These are phyloP conservation scores for Eubasilissa regina DNA, from an alignment of 1,140 invertebrate genomes.

Conservation along the genomic window DNA sequence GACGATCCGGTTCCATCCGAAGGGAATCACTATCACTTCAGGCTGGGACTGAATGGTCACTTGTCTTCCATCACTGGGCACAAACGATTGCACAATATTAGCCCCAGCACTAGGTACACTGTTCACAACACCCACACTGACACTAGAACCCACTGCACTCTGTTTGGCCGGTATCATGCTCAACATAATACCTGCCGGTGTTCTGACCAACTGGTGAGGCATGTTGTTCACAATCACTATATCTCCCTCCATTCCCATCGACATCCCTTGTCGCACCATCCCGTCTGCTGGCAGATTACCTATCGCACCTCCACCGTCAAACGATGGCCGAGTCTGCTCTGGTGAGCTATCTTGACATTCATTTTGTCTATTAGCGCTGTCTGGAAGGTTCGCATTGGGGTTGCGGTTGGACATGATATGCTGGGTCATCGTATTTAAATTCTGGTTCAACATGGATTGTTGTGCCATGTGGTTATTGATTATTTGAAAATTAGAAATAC, in stretches of 20 bases:
- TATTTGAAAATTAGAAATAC: slow-evolving; percentile 69
- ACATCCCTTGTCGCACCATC: slow-evolving; percentile 42
- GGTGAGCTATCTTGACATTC: neutral
- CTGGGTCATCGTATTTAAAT: slow-evolving; percentile 71
- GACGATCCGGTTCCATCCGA: slow-evolving; percentile 70
- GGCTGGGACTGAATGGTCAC: slow-evolving; percentile 44
- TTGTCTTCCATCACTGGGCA: slow-evolving; percentile 30
- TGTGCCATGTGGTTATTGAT: slow-evolving; percentile 71
- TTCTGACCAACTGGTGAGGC: slow-evolving; percentile 67
- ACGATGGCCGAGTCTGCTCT: neutral
- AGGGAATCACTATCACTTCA: slow-evolving; percentile 68
- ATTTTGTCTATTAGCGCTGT: slow-evolving; percentile 12
- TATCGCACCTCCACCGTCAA: slow-evolving; percentile 1
- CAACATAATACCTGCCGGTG: slow-evolving; percentile 69
- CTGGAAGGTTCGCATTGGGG: neutral
- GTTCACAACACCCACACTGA: slow-evolving; percentile 54
- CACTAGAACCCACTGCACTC: slow-evolving; percentile 58
- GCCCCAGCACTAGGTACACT: slow-evolving; percentile 45
- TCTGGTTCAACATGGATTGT: slow-evolving; percentile 71
- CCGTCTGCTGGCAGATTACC: slow-evolving; percentile 17
- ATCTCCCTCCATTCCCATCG: slow-evolving; percentile 47
- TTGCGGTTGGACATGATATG: slow-evolving; percentile 59
- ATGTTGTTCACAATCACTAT: slow-evolving; percentile 57
- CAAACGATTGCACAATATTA: slow-evolving; percentile 42
- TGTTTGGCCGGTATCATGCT: slow-evolving; percentile 65